Conservation (phyloP, 2,888 invertebrate species). For the Acrobeloides nanus region DNA sequence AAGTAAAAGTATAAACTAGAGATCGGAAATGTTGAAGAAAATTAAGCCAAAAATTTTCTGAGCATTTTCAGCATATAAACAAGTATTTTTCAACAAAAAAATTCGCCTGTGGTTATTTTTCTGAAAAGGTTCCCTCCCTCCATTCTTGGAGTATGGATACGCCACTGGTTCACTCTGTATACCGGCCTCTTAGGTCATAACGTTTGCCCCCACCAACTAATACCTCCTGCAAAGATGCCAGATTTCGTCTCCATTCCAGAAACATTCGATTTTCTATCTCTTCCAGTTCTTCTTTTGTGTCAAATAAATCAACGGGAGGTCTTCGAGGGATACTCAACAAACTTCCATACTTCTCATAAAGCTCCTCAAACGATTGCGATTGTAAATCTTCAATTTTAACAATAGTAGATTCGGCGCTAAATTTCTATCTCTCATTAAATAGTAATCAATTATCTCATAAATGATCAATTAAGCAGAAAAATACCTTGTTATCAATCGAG, state of each 20-base stretch:
- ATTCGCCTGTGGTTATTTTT: no score
- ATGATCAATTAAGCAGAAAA: conserved; percentile 14
- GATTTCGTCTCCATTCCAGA: conserved; percentile 77
- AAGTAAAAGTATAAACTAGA: conserved; percentile 18
- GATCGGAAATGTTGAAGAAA: not conserved
- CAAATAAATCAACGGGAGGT: conserved; percentile 73
- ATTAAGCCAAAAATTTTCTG: conserved; percentile 3
- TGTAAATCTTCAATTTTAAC: conserved; percentile 34
- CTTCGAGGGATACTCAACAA: conserved; percentile 74
- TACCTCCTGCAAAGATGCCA: conserved; percentile 63
- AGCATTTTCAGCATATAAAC: conserved; percentile 7
- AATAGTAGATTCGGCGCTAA: conserved; percentile 32
- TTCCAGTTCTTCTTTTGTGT: conserved; percentile 73
- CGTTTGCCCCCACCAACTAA: no score
- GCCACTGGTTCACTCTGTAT: no score
- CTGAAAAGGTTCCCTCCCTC: no score
- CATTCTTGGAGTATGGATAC: no score
- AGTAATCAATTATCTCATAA: not conserved
- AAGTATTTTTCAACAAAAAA: no score
- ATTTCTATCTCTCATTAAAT: conserved; percentile 2
- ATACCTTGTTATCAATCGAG: conserved; percentile 41
- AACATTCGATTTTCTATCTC: conserved; percentile 74
- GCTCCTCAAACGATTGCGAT: conserved; percentile 32
- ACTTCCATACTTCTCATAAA: conserved; percentile 58
- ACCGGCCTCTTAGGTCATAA: no score